These are phyloP conservation scores for Chouioia cunea DNA, from an alignment of 2,888 invertebrate species.

Conservation along the genomic window DNA sequence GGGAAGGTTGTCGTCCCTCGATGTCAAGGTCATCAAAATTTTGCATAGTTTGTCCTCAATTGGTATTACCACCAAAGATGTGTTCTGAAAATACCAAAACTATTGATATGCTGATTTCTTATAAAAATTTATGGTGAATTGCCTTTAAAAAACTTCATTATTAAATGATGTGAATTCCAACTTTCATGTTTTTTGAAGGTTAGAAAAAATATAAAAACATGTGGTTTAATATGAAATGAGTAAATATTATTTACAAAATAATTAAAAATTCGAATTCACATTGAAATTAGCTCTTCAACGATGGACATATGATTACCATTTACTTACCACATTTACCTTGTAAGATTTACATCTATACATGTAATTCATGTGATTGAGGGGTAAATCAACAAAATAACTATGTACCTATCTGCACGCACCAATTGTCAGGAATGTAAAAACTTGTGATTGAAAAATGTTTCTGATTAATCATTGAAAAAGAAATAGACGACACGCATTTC, in stretches of 20 bases:
- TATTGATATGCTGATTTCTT: slow-evolving; percentile 32
- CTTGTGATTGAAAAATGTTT: too few species aligned
- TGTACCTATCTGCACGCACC: slow-evolving; percentile 10
- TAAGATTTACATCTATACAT: slow-evolving; percentile 29
- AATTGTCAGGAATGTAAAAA: neutral
- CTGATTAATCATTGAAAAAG: too few species aligned
- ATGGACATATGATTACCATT: slow-evolving; percentile 44
- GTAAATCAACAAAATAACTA: neutral
- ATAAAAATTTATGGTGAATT: slow-evolving; percentile 1
- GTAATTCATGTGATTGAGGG: neutral
- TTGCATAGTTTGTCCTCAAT: slow-evolving; percentile 59
- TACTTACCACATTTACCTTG: slow-evolving; percentile 44
- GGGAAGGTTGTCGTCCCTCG: slow-evolving; percentile 66
- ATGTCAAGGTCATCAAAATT: slow-evolving; percentile 68
- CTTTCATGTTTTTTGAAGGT: slow-evolving; percentile 3
- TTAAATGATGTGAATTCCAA: slow-evolving; percentile 35
- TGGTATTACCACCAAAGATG: slow-evolving; percentile 46
- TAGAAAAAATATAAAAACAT: neutral
- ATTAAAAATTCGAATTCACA: slow-evolving; percentile 31
- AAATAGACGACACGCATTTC: too few species aligned
- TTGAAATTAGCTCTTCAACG: slow-evolving; percentile 9
- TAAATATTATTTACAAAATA: neutral
- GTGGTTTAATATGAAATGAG: neutral
- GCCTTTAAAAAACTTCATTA: neutral
- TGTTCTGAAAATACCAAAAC: slow-evolving; percentile 54